Conservation (phyloP, 2,797 vertebrate genomes). For the Tinamus major region DNA sequence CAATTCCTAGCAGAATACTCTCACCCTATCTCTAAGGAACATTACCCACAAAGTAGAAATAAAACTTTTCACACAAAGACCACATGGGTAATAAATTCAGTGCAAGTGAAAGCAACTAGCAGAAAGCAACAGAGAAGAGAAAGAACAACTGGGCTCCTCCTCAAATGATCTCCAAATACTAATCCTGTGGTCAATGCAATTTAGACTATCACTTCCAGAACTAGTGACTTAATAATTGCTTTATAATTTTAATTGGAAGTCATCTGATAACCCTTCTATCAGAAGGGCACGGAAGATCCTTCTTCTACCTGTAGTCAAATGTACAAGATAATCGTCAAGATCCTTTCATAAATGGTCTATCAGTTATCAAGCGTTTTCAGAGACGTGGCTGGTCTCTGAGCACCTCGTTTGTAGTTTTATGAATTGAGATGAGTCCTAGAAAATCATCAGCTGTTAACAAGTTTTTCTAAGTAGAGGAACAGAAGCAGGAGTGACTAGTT, state of each 20-base stretch:
- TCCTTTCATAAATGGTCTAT: neutral
- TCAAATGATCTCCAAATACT: neutral
- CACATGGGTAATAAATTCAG: neutral
- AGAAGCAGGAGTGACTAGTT: constrained; percentile 32
- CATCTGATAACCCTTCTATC: constrained; percentile 5
- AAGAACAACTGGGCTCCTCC: neutral
- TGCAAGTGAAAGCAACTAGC: neutral
- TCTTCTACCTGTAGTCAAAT: neutral
- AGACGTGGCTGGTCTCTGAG: neutral
- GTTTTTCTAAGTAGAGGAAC: constrained; percentile 33
- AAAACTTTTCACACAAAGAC: neutral
- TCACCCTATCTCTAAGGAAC: neutral
- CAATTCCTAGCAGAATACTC: neutral
- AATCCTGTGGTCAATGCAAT: constrained; percentile 1
- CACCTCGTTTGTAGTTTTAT: neutral
- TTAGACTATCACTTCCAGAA: constrained; percentile 1
- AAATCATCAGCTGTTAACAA: constrained; percentile 39
- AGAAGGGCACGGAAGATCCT: neutral
- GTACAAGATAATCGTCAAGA: neutral
- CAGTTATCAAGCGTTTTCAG: neutral
- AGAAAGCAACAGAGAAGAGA: neutral
- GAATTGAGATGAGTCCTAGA: constrained; percentile 31
- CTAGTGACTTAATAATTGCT: neutral
- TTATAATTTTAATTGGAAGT: constrained; percentile 41
- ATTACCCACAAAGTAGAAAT: neutral